A percentile compares a stretch with the other conserved stretches of the same genome.
These are phyloP conservation scores for Limnephilus marmoratus DNA, from an alignment of 2,888 invertebrate species.

Conservation along the genomic window DNA sequence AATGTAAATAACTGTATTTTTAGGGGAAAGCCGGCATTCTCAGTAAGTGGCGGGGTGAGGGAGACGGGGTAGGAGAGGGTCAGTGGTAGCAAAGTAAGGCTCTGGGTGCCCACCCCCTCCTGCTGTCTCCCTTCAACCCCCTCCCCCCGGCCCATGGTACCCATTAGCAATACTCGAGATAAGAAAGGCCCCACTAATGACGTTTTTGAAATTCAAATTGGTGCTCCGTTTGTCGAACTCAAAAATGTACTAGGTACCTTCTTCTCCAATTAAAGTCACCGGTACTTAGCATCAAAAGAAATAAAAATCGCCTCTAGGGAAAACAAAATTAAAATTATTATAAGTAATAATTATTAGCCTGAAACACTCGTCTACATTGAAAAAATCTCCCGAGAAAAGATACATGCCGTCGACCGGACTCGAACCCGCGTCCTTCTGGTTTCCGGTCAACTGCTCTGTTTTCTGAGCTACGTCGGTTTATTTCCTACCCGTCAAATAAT, in stretches of 20 bases:
- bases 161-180: conserved; percentile 66
- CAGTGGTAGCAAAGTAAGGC: conserved; percentile 23
- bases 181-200: conserved; percentile 65
- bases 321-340: too few relatives aligned
- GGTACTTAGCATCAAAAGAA: not conserved
- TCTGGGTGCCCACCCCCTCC: conserved; percentile 59
- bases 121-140: conserved; percentile 33
- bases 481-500: too few relatives aligned
- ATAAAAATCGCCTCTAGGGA: too few relatives aligned
- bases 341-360: too few relatives aligned
- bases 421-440: too few relatives aligned
- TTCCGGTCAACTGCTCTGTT: too few relatives aligned
- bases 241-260: conserved; percentile 38
- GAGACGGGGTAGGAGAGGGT: conserved; percentile 69
- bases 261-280: not conserved
- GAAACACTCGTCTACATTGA: too few relatives aligned
- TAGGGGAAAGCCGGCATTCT: conserved; percentile 59
- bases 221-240: conserved; percentile 34
- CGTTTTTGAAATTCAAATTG: conserved; percentile 63
- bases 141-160: conserved; percentile 31
- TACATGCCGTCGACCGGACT: too few relatives aligned
- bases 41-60: conserved; percentile 20
- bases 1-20: conserved; percentile 67
- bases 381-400: too few relatives aligned
- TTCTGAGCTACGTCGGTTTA: too few relatives aligned